Conservation (phyloP, 2,113 vertebrate genomes). For the Coreoperca whiteheadi region DNA sequence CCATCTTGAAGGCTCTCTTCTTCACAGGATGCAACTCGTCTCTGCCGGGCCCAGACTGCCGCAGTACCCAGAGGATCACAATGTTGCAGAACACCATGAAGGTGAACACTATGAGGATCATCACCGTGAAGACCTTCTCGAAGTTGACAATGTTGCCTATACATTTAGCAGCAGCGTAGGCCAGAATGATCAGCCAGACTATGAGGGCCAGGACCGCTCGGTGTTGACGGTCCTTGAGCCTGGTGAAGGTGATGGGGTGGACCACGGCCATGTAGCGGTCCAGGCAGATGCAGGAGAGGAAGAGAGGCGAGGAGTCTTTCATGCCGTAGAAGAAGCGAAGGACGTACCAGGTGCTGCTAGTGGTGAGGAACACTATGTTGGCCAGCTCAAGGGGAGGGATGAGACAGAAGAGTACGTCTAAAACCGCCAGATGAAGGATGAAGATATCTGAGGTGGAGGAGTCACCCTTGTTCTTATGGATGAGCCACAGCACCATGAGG, state of each 20-base stretch:
- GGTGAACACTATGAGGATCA: slow-evolving; percentile 78
- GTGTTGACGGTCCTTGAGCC: slow-evolving; percentile 77
- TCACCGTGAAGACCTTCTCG: slow-evolving; percentile 76
- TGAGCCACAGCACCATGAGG: slow-evolving; percentile 83
- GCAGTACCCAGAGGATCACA: slow-evolving; percentile 77
- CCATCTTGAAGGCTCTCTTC: slow-evolving; percentile 85
- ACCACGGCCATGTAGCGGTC: slow-evolving; percentile 85
- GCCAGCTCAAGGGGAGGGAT: slow-evolving; percentile 79
- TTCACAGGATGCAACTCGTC: slow-evolving; percentile 85
- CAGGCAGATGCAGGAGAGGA: slow-evolving; percentile 85
- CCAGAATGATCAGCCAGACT: slow-evolving; percentile 80
- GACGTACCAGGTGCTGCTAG: slow-evolving; percentile 75
- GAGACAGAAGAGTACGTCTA: slow-evolving; percentile 82
- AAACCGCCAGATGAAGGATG: slow-evolving; percentile 78
- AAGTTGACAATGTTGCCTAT: slow-evolving; percentile 72
- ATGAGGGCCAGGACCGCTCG: slow-evolving; percentile 51
- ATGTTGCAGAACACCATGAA: slow-evolving; percentile 86
- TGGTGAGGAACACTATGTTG: slow-evolving; percentile 75
- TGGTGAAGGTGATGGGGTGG: slow-evolving; percentile 82
- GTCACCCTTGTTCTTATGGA: slow-evolving; percentile 77
- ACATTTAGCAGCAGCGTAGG: slow-evolving; percentile 74
- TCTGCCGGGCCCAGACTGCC: slow-evolving; percentile 66
- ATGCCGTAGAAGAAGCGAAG: slow-evolving; percentile 83
- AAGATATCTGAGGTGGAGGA: slow-evolving; percentile 85
- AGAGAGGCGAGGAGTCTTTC: slow-evolving; percentile 82